Evolutionary conservation across 2,888 invertebrate species (phyloP).

Genomic region (Steinernema hermaphroditum): DNA sequence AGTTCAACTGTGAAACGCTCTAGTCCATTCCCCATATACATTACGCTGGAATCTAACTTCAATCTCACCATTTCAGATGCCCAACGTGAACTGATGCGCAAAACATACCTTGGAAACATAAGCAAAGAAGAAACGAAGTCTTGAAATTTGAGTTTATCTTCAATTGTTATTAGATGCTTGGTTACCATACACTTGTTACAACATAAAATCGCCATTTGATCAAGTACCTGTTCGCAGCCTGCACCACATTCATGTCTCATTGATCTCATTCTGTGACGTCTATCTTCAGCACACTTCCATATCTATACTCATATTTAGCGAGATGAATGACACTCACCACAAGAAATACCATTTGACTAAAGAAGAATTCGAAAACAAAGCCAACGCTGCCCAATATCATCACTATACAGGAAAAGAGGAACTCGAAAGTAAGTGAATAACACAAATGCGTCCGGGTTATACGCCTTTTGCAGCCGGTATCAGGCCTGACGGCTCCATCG

Average conservation of each 20-base stretch:
- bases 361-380: neutral
- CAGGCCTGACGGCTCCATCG: neutral
- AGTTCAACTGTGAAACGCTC: too few species aligned
- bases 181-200: neutral
- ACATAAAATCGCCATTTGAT: too few species aligned
- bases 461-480: neutral
- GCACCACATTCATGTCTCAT: too few species aligned
- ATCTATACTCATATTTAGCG: too few species aligned
- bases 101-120: neutral
- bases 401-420: neutral
- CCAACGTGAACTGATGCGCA: neutral
- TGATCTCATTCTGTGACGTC: too few species aligned
- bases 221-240: too few species aligned
- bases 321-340: too few species aligned
- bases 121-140: neutral
- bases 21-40: too few species aligned
- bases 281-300: too few species aligned
- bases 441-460: neutral
- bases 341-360: neutral
- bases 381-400: neutral
- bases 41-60: too few species aligned
- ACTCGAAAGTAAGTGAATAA: neutral
- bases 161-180: neutral
- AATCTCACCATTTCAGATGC: constrained; percentile 12
- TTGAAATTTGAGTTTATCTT: neutral